A percentile compares a stretch with the other conserved stretches of the same genome.
phyloP scores from a whole-genome alignment of 1,140 invertebrate genomes.

The Gonioctena quinquepunctata region DNA sequence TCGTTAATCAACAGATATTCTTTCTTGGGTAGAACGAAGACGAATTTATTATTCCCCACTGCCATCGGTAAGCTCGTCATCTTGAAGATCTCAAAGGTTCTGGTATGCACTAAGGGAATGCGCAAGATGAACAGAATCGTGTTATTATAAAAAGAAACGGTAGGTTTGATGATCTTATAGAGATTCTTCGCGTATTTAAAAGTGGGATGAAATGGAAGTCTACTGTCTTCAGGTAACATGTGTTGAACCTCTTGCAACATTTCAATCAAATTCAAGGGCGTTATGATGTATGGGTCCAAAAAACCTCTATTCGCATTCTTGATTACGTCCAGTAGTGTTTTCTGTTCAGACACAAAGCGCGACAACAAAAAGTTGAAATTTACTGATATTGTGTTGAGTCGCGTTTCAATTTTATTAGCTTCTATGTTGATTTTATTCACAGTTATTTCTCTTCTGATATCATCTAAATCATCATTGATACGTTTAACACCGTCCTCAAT shows the following conservation, averaged over 20 bases:
- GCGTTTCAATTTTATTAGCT: neutral
- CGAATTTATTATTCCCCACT: neutral
- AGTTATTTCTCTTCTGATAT: neutral
- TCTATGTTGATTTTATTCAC: neutral
- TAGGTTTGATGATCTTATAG: conserved; percentile 8
- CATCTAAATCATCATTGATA: neutral
- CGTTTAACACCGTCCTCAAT: neutral
- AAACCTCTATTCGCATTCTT: neutral
- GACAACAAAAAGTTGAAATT: neutral
- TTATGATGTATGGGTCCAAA: conserved; percentile 1
- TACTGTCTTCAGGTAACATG: neutral
- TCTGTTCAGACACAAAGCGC: neutral
- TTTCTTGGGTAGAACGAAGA: conserved; percentile 2
- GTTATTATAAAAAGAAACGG: neutral
- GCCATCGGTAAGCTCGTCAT: conserved; percentile 2
- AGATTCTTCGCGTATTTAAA: neutral
- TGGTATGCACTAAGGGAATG: neutral
- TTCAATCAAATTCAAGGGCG: neutral
- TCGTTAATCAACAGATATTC: neutral
- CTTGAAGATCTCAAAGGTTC: neutral
- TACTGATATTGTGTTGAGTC: neutral
- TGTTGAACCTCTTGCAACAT: neutral
- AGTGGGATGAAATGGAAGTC: neutral
- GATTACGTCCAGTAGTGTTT: neutral
- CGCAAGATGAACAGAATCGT: neutral